These are phyloP conservation scores for Muschampia plurimacula DNA, from an alignment of 2,888 invertebrate species.

Conservation along the genomic window DNA sequence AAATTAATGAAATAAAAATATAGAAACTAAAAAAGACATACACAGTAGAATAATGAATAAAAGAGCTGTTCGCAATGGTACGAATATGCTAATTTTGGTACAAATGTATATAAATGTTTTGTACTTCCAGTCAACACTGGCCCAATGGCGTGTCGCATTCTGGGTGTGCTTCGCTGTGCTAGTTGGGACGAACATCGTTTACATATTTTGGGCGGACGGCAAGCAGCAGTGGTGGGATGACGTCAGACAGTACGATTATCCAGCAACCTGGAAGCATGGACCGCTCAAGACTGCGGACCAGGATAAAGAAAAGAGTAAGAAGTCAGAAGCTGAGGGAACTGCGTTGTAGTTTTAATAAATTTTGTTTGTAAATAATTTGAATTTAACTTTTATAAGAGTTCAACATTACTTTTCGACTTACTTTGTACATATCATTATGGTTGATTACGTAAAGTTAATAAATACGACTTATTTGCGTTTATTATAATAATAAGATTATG, in stretches of 20 bases:
- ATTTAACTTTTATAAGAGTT: too few relatives aligned
- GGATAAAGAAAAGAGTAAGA: conserved; percentile 73
- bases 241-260: conserved; percentile 80
- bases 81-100: too few relatives aligned
- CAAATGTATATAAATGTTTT: conserved; percentile 10
- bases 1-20: too few relatives aligned
- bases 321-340: conserved; percentile 59
- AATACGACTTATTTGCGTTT: too few relatives aligned
- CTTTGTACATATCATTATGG: too few relatives aligned
- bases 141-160: conserved; percentile 90
- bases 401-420: neutral
- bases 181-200: conserved; percentile 87
- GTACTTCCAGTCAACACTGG: conserved; percentile 82
- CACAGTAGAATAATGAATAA: too few relatives aligned
- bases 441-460: too few relatives aligned
- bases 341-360: conserved; percentile 41
- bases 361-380: neutral
- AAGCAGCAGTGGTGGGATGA: conserved; percentile 91
- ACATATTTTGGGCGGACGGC: conserved; percentile 88
- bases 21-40: too few relatives aligned
- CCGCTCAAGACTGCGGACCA: conserved; percentile 60
- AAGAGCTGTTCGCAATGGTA: too few relatives aligned
- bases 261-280: conserved; percentile 75
- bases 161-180: conserved; percentile 90
- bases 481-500: too few relatives aligned